These are phyloP conservation scores for Pseudonaja textilis DNA, from an alignment of 2,113 vertebrate species.

Conservation along the genomic window DNA sequence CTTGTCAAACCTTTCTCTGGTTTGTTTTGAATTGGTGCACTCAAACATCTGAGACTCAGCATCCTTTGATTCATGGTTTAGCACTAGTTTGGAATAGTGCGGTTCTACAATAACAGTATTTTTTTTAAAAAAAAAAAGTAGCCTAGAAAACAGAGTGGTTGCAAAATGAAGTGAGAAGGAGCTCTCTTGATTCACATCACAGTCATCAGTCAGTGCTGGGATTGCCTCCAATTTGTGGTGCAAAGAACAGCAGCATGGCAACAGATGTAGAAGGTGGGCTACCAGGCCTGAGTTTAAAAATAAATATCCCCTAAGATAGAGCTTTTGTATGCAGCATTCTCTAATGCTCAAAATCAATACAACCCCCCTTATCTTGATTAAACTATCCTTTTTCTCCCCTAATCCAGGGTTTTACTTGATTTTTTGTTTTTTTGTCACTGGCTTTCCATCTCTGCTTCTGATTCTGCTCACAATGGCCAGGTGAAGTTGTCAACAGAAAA, in stretches of 20 bases:
- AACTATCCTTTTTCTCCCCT: not conserved
- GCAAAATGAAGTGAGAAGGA: not conserved
- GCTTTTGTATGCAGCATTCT: not conserved
- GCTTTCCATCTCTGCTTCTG: not conserved
- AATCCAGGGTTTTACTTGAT: not conserved
- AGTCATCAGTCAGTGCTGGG: not conserved
- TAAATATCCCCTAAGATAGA: not conserved
- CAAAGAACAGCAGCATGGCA: not conserved
- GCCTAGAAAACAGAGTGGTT: not conserved
- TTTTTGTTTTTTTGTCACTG: not conserved
- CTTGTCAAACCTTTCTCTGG: not conserved
- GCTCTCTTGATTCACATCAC: no score
- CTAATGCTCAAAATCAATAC: not conserved
- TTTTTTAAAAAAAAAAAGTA: not conserved
- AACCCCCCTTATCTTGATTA: not conserved
- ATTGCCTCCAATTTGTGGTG: not conserved
- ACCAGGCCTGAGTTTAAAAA: not conserved
- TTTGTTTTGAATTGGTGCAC: not conserved
- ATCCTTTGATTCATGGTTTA: not conserved
- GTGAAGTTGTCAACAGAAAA: not conserved
- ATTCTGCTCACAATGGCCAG: not conserved
- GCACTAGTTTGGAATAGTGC: not conserved
- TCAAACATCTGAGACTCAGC: not conserved
- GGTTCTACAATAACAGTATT: not conserved
- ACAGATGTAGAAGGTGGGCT: not conserved